These are phyloP conservation scores for Cryptocephalus moraei DNA, from an alignment of 2,888 invertebrate species.

Conservation along the genomic window DNA sequence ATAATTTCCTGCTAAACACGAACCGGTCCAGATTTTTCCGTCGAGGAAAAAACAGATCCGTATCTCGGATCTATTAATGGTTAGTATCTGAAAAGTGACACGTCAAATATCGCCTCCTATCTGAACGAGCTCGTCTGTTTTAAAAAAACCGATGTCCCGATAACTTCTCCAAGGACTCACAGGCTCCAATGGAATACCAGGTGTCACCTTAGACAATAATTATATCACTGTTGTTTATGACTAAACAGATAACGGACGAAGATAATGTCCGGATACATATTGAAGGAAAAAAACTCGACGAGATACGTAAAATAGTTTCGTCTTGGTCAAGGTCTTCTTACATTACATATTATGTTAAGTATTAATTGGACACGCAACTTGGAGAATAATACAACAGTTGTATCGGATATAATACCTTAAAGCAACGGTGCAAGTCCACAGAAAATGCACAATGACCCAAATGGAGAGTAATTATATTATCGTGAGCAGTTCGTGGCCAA, in stretches of 20 bases:
- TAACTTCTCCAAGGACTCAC: conserved; percentile 14
- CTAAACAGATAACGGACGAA: conserved; percentile 10
- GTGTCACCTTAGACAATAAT: conserved; percentile 27
- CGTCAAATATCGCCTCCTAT: conserved; percentile 13
- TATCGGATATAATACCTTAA: no score
- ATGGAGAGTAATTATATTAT: no score
- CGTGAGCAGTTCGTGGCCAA: no score
- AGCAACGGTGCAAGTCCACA: no score
- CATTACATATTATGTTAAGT: no score
- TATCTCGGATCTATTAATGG: conserved; percentile 13
- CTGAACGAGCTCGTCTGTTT: conserved; percentile 4
- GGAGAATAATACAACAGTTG: no score
- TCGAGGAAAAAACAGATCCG: conserved; percentile 3
- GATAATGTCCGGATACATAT: conserved; percentile 12
- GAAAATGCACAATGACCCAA: no score
- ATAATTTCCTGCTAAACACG: no score
- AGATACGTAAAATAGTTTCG: conserved; percentile 7
- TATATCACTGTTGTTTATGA: conserved; percentile 24
- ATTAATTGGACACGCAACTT: no score
- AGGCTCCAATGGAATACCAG: conserved; percentile 17
- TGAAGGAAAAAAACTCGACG: conserved; percentile 11
- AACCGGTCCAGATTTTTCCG: no score
- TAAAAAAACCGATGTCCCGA: conserved; percentile 10
- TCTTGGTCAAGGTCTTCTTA: conserved; percentile 5
- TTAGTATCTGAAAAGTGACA: conserved; percentile 11